phyloP scores from a whole-genome alignment of 2,113 vertebrate species.

The Prionailurus viverrinus region DNA sequence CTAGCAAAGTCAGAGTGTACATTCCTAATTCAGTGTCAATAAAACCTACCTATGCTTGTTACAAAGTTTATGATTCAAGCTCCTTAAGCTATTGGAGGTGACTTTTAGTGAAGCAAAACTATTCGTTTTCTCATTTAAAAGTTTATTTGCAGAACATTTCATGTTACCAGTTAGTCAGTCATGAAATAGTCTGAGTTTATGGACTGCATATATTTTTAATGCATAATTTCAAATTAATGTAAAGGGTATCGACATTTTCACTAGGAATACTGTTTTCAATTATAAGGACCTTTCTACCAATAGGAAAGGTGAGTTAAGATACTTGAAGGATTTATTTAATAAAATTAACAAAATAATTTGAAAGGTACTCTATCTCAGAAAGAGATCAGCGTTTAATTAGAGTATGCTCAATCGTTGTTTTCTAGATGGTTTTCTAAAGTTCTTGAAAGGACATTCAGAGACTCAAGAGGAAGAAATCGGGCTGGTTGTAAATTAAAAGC shows the following conservation, averaged over 20 bases:
- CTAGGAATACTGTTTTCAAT: conserved; percentile 51
- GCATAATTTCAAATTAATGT: conserved; percentile 72
- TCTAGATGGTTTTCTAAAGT: not conserved
- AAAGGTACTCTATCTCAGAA: conserved; percentile 6
- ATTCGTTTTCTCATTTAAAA: conserved; percentile 80
- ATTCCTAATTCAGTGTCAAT: conserved; percentile 57
- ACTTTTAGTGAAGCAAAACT: conserved; percentile 65
- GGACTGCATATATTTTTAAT: conserved; percentile 77
- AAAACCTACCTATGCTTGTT: conserved; percentile 60
- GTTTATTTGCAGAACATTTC: conserved; percentile 82
- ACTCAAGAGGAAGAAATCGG: not conserved
- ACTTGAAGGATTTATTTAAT: conserved; percentile 46
- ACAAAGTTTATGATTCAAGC: conserved; percentile 69
- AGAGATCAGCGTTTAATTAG: not conserved
- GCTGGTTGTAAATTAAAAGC: conserved; percentile 54
- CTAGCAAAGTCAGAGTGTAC: not conserved
- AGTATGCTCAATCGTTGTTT: not conserved
- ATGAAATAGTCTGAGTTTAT: conserved; percentile 79
- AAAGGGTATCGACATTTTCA: conserved; percentile 61
- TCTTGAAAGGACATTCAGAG: conserved; percentile 46
- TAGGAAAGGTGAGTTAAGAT: conserved; percentile 23
- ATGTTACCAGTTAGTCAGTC: conserved; percentile 68
- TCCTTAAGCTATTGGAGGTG: conserved; percentile 70
- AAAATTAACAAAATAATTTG: conserved; percentile 57
- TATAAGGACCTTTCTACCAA: conserved; percentile 36